Evolutionary conservation across 2,888 invertebrate species (phyloP).

Genomic region (Synanthedon myopaeformis): DNA sequence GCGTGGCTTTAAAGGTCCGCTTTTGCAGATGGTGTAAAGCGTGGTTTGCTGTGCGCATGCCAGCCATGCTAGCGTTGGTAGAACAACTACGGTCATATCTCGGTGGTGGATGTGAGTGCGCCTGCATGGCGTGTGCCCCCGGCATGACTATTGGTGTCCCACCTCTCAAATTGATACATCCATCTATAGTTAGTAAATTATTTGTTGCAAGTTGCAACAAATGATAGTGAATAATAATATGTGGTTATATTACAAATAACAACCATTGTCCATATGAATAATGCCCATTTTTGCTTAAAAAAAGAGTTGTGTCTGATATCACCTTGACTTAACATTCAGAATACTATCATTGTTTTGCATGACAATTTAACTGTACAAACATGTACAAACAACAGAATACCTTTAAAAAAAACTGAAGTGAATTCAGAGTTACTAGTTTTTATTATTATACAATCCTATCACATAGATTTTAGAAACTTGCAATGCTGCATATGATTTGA

Average conservation of each 20-base stretch:
- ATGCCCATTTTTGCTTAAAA: no score
- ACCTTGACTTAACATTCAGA: neutral
- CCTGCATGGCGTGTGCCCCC: slow-evolving; percentile 30
- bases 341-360: neutral
- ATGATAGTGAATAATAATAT: no score
- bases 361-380: neutral
- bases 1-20: slow-evolving; percentile 37
- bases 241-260: no score
- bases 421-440: no score
- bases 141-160: slow-evolving; percentile 3
- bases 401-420: no score
- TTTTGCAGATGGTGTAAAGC: slow-evolving; percentile 66
- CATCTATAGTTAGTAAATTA: no score
- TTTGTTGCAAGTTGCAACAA: no score
- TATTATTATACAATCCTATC: no score
- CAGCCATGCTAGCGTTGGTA: slow-evolving; percentile 68
- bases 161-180: neutral
- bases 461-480: no score
- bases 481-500: no score
- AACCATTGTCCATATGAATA: no score
- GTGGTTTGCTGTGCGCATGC: slow-evolving; percentile 53
- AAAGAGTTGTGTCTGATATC: no score
- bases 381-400: neutral
- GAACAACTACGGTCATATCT: slow-evolving; percentile 66
- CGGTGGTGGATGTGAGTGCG: slow-evolving; percentile 67